phyloP scores from a whole-genome alignment of 2,797 vertebrate genomes.

The Perodicticus potto region DNA sequence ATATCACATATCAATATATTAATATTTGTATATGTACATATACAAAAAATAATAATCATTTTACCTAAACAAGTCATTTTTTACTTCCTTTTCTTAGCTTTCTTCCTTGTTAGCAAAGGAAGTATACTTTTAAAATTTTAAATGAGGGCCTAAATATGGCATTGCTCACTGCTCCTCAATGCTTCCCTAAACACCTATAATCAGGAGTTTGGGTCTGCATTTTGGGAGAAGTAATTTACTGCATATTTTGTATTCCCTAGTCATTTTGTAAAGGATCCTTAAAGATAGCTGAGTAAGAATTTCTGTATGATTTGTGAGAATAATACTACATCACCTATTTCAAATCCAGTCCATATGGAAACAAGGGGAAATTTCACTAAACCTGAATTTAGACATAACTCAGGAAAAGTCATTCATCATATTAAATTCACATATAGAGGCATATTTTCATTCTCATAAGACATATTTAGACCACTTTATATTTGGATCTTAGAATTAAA shows the following conservation, averaged over 20 bases:
- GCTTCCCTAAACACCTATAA: background rate
- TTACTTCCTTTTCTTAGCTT: background rate
- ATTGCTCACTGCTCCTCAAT: background rate
- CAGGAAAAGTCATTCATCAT: background rate
- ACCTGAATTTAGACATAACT: background rate
- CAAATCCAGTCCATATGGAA: background rate
- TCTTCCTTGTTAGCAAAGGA: background rate
- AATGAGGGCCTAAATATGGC: background rate
- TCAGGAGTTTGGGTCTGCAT: background rate
- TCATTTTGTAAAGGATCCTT: background rate
- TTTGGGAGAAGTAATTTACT: background rate
- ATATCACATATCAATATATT: too few relatives aligned
- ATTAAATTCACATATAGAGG: background rate
- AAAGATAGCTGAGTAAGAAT: background rate
- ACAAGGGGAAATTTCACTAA: background rate
- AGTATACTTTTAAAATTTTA: background rate
- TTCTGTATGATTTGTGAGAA: background rate
- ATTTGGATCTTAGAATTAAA: background rate
- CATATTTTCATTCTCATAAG: background rate
- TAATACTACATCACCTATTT: background rate
- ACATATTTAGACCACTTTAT: background rate
- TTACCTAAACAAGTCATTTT: background rate
- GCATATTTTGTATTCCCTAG: background rate
- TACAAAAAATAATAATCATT: background rate
- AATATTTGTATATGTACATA: background rate